A percentile compares a stretch with the other conserved stretches of the same genome.
phyloP scores from a whole-genome alignment of 2,113 vertebrate species.

The Poeciliopsis retropinna region DNA sequence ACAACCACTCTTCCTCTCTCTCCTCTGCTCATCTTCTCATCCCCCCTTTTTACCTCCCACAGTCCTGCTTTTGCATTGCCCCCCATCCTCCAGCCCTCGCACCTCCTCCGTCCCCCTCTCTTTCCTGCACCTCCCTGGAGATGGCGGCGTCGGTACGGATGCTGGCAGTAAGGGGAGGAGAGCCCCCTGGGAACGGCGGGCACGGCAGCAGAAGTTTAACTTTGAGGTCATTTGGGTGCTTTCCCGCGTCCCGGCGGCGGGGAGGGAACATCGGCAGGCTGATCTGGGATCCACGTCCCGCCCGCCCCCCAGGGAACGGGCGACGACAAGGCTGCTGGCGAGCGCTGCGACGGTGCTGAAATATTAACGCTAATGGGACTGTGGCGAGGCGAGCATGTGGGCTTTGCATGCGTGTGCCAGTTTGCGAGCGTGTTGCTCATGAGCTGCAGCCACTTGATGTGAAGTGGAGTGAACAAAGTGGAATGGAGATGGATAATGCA shows the following conservation, averaged over 20 bases:
- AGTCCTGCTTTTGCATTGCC: constrained; percentile 19
- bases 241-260: constrained; percentile 17
- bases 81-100: not conserved
- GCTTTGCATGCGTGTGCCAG: constrained; percentile 9
- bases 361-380: constrained; percentile 76
- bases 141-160: constrained; percentile 8
- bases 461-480: constrained; percentile 69
- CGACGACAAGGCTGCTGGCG: constrained; percentile 63
- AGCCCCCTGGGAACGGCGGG: constrained; percentile 46
- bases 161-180: not conserved
- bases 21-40: constrained; percentile 55
- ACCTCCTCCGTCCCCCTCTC: constrained; percentile 19
- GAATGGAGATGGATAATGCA: constrained; percentile 74
- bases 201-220: constrained; percentile 31
- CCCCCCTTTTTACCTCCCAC: constrained; percentile 35
- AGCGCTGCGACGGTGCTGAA: constrained; percentile 66
- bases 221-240: constrained; percentile 58
- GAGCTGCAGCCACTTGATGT: constrained; percentile 57
- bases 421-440: constrained; percentile 32
- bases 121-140: constrained; percentile 40
- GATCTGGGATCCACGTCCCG: constrained; percentile 58
- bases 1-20: constrained; percentile 50
- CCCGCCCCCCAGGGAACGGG: constrained; percentile 46
- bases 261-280: constrained; percentile 13
- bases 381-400: constrained; percentile 6